These are phyloP conservation scores for Melipona quadrifasciata DNA, from an alignment of 1,140 invertebrate species.

Conservation along the genomic window DNA sequence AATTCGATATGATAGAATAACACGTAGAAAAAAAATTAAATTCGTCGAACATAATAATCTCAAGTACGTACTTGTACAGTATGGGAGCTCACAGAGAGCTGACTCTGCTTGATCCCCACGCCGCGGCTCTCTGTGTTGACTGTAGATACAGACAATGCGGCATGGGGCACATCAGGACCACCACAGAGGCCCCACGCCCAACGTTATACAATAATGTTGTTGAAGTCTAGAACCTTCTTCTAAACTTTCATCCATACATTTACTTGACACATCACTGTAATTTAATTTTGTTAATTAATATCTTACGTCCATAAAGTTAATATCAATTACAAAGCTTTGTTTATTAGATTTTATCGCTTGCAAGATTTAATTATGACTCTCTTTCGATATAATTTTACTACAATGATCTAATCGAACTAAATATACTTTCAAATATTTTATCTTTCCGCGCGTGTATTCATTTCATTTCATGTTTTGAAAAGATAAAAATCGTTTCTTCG, in stretches of 20 bases:
- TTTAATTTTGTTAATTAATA: background rate
- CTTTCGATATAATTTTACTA: background rate
- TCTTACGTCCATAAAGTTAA: background rate
- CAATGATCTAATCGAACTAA: background rate
- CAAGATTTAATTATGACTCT: background rate
- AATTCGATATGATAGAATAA: background rate
- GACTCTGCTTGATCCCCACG: conserved; percentile 89
- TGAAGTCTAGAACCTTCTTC: conserved; percentile 76
- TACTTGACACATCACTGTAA: conserved; percentile 78
- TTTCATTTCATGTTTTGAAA: background rate
- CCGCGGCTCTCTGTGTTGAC: conserved; percentile 90
- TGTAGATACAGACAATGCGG: conserved; percentile 86
- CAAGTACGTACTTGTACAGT: conserved; percentile 78
- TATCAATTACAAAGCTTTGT: background rate
- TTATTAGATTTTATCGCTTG: background rate
- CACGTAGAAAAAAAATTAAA: background rate
- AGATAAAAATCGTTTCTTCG: background rate
- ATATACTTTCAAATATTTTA: background rate
- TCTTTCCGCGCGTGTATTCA: background rate
- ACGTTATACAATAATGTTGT: conserved; percentile 90
- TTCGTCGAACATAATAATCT: background rate
- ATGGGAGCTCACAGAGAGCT: conserved; percentile 87
- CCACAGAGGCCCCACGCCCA: conserved; percentile 99
- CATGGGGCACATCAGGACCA: conserved; percentile 96
- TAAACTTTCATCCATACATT: conserved; percentile 77